Evolutionary conservation across 2,797 vertebrate species (phyloP), one percentile per base, ranked within the genome.

Genomic region (Rhinoraja longicauda): DNA sequence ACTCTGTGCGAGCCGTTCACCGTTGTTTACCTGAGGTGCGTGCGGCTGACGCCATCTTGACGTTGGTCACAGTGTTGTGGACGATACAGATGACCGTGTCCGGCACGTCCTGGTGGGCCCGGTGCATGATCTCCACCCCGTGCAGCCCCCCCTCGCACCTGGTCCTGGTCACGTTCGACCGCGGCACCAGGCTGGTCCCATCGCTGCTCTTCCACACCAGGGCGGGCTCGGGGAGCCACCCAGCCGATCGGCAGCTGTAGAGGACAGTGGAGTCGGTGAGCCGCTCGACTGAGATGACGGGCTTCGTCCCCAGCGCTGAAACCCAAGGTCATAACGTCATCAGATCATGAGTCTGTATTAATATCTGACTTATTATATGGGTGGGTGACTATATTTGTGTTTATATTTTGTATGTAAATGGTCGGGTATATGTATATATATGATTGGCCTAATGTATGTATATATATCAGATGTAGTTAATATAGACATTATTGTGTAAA

Each of bases 61-160:
- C 10, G 1, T 84, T 59, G 0, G 7, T 19, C 57, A 64, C 57
- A 8, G 3, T 64, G 82, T 64, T 19, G 29, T 19, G 13, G 29
- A 64, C 32, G 82, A 86, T 86, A 29, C 82, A 86, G 57, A 29
- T 86, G 6, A 86, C 82, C 62, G 59, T 17, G 2, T 57, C 5
- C 19, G 82, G 1, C n/a, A 21, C 6, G 0, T 0, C 13, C 0
- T 19, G 3, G 1, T 57, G 8, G 17, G 82, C 12, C 59, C 0
- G 59, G 17, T 86, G 62, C 1, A 64, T 57, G 82, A 86, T 62
- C 0, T 86, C 29, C 82, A 86, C 29, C 15, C 17, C n/a, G 15
- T 86, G 86, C 26, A 86, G 82, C 0, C 15, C 57, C 5, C 3
- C 57, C 29, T 19, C 29, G 29, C 7, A 82, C 32, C 12, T 32